phyloP scores from a whole-genome alignment of 2,797 vertebrate species.

The Sebastes flavidus region DNA sequence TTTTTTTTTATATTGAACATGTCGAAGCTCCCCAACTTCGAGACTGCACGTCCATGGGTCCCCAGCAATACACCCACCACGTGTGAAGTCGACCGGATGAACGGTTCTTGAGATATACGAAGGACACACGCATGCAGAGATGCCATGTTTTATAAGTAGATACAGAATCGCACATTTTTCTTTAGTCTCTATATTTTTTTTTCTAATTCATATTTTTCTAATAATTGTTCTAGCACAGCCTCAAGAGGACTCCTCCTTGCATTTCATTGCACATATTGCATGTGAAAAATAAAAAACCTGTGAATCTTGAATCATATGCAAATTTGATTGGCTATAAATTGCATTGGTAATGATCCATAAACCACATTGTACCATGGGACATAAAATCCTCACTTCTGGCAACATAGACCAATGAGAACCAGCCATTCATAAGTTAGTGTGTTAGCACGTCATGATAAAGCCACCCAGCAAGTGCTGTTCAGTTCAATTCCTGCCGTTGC shows the following conservation, averaged over 20 bases:
- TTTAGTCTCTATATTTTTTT: background rate
- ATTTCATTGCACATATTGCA: background rate
- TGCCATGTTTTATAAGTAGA: background rate
- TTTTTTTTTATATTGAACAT: too few relatives aligned
- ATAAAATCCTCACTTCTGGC: background rate
- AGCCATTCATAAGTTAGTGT: background rate
- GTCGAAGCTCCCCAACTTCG: too few relatives aligned
- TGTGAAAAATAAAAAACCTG: background rate
- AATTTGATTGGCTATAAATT: background rate
- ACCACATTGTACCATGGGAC: background rate
- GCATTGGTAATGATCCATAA: background rate
- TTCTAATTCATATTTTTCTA: background rate
- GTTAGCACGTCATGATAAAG: background rate
- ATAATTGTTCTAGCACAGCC: background rate
- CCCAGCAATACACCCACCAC: rapidly evolving
- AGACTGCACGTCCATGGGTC: too few relatives aligned
- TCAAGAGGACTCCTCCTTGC: background rate
- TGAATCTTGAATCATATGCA: background rate
- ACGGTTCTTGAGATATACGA: too few relatives aligned
- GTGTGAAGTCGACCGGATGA: too few relatives aligned
- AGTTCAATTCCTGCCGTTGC: background rate
- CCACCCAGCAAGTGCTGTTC: background rate
- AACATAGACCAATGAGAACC: background rate
- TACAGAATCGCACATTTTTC: background rate
- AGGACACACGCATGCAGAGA: rapidly evolving